phyloP scores from a whole-genome alignment of 2,888 invertebrate genomes.

The Oligia latruncula region DNA sequence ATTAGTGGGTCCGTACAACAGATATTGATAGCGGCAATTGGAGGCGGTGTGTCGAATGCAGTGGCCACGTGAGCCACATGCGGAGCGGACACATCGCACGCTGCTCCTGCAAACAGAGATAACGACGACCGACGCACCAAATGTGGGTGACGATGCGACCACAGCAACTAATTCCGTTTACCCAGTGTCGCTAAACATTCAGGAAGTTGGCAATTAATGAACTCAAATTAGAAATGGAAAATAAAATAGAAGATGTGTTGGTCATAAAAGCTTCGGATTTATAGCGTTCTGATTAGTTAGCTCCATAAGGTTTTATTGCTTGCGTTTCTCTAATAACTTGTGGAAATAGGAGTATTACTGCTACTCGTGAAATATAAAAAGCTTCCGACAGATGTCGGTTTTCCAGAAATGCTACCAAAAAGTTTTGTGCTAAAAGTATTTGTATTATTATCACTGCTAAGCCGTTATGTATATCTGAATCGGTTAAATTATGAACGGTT shows the following conservation, averaged over 20 bases:
- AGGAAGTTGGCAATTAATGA: conserved; percentile 19
- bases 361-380: conserved; percentile 77
- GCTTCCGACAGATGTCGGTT: conserved; percentile 76
- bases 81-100: conserved; percentile 54
- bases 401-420: conserved; percentile 71
- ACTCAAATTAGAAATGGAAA: conserved; percentile 40
- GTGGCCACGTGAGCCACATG: conserved; percentile 72
- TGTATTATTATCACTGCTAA: conserved; percentile 47
- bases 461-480: conserved; percentile 37
- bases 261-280: conserved; percentile 73
- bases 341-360: conserved; percentile 71
- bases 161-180: conserved; percentile 60
- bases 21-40: conserved; percentile 75
- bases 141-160: conserved; percentile 63
- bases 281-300: conserved; percentile 75
- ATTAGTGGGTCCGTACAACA: conserved; percentile 73
- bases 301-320: conserved; percentile 75
- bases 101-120: conserved; percentile 70
- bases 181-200: conserved; percentile 19
- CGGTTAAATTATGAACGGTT: conserved; percentile 55
- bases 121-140: conserved; percentile 68
- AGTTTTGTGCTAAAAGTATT: conserved; percentile 67
- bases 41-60: conserved; percentile 63
- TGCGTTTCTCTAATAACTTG: conserved; percentile 72
- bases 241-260: conserved; percentile 55